Conservation (phyloP, 2,113 vertebrate genomes). For the Rhinolophus sinicus region DNA sequence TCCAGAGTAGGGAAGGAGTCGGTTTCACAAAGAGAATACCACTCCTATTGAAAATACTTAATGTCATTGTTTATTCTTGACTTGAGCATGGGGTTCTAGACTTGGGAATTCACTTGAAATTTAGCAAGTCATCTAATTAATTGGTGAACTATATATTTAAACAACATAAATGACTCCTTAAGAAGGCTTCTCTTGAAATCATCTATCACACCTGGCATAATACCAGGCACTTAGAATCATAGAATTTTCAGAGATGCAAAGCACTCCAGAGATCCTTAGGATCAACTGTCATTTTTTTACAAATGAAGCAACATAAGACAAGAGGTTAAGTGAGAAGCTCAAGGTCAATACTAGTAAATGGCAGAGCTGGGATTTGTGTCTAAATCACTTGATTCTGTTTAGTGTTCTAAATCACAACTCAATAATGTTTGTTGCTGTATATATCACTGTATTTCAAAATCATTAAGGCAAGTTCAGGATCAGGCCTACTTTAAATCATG, state of each 20-base stretch:
- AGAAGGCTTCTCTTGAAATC: background rate
- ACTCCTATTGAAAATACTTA: constrained; percentile 5
- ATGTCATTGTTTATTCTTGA: background rate
- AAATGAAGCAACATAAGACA: constrained; percentile 3
- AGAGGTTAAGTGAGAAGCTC: background rate
- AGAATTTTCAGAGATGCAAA: constrained; percentile 45
- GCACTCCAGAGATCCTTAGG: constrained; percentile 22
- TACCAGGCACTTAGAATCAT: background rate
- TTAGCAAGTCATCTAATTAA: constrained; percentile 14
- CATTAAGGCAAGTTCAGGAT: constrained; percentile 1
- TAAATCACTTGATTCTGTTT: background rate
- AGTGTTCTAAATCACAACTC: constrained; percentile 2
- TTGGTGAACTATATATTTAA: constrained; percentile 66
- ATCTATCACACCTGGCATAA: background rate
- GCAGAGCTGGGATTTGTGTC: background rate
- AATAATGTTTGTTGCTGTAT: background rate
- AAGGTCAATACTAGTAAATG: constrained; percentile 9
- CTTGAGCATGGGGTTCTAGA: background rate
- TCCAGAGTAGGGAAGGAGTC: background rate
- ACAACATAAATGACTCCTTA: constrained; percentile 53
- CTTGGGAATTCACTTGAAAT: constrained; percentile 11
- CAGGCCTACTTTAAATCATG: constrained; percentile 10
- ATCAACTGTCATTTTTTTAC: constrained; percentile 11
- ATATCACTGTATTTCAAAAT: constrained; percentile 33
- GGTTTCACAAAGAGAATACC: background rate